Evolutionary conservation across 2,888 invertebrate genomes (phyloP), one percentile per base, ranked within the genome.

Genomic region (Drosophila flavopinicola): DNA sequence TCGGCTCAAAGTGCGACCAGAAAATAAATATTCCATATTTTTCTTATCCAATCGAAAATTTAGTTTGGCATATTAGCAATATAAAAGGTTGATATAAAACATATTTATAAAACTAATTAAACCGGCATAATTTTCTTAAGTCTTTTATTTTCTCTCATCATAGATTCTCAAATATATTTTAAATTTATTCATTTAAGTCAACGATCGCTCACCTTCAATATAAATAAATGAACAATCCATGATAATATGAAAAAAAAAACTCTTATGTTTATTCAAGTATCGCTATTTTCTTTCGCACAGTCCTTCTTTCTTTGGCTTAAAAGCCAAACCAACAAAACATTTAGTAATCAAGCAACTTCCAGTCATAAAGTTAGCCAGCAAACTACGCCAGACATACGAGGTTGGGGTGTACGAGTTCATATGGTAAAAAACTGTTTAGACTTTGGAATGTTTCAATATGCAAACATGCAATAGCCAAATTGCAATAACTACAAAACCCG

Each of bases 381-480:
- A 63, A 67, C 44, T 33, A 33, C 27, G 32, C 52, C 61, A 63
- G 49, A 63, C 56, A 57, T 51, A 25, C 33, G 17, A 42, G n/a
- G n/a, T n/a, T n/a, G n/a, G n/a, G n/a, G n/a, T n/a, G n/a, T n/a
- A n/a, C n/a, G n/a, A n/a, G n/a, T n/a, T n/a, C n/a, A 39, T 61
- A 49, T 51, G 51, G 35, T 59, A 56, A 63, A 73, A 59, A 72
- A 57, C 52, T 48, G 73, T 73, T 73, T 72, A 61, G 69, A 66
- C 54, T 33, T 24, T 47, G 48, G 57, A 79, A 78, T 80, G 73
- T 68, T 83, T 80, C 80, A 78, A 80, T 83, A 83, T 83, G 75
- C 79, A 68, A 83, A 83, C 80, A 80, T 82, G 84, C 82, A 84
- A 83, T 83, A 59, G 24, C 78, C 59, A 80, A 78, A 80, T 72